Base-by-base conservation (phyloP, 2,888 invertebrate genomes). In the Conus canariensis region DNA sequence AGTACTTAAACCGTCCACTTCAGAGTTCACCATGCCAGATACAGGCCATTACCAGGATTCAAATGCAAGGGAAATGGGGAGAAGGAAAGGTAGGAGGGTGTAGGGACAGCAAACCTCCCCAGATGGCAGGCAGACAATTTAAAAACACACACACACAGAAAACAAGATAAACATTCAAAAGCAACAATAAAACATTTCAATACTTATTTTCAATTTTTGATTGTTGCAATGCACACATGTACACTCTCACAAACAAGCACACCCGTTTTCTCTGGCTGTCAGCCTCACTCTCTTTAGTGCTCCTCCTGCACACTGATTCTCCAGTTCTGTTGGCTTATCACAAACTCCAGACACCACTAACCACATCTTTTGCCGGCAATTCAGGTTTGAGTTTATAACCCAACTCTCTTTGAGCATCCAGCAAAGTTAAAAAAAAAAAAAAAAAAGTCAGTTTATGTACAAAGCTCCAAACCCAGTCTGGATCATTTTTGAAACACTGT, bases 401-500 rank as follows among this genome's bases (percentile, higher is more conserved):
- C 56, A 58, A 56, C 10, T 22, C 64, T 22, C 56, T 83, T 83
- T 83, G 82, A 83, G 82, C 82, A 83, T 83, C 56, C 82, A 83
- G 82, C 56, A 56, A 58, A 22, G 10, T 80, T 4, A 77, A n/a
- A 8, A 10, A n/a, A 10, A 25, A 80, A 64, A 64, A 7, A 64
- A 70, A 14, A 14, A 0, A 70, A 25, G 74, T 74, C 8, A 8
- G 7, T 59, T 25, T 7, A 77, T 56, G 14, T 16, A 87, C 59
- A 80, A 22, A 25, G 56, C 8, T 22, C 82, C 19, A 56, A 83
- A 58, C 58, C 19, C 22, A 56, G 0, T 22, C 74, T n/a, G 8
- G 9, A 74, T n/a, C n/a, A 14, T 22, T 80, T 80, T 80, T 30
- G 12, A 10, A 9, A 80, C 16, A 80, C 30, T 25, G 77, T 80